phyloP scores from a whole-genome alignment of 1,140 invertebrate genomes.

The Gryon sp. region DNA sequence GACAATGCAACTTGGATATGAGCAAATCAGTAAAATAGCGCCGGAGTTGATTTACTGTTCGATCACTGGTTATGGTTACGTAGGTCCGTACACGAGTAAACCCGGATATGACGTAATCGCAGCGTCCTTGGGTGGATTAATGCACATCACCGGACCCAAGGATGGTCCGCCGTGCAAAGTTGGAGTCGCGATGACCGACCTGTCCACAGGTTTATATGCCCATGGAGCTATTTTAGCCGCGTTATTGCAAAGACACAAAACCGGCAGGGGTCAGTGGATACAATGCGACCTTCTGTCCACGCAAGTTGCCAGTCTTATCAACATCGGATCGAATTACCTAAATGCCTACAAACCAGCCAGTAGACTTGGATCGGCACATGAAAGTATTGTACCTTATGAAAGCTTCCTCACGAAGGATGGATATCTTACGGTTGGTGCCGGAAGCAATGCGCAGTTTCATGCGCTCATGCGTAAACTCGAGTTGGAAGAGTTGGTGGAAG shows the following conservation, averaged over 20 bases:
- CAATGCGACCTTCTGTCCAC: slow-evolving; percentile 96
- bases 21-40: slow-evolving; percentile 85
- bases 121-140: slow-evolving; percentile 92
- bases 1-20: slow-evolving; percentile 89
- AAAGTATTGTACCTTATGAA: slow-evolving; percentile 97
- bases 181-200: slow-evolving; percentile 95
- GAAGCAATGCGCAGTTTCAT: slow-evolving; percentile 88
- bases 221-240: slow-evolving; percentile 97
- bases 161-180: slow-evolving; percentile 91
- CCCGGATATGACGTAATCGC: slow-evolving; percentile 98
- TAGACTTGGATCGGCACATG: slow-evolving; percentile 94
- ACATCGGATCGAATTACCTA: slow-evolving; percentile 94
- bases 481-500: slow-evolving; percentile 80
- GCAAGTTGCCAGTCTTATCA: slow-evolving; percentile 92
- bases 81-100: slow-evolving; percentile 90
- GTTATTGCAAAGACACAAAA: slow-evolving; percentile 87
- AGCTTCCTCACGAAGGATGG: slow-evolving; percentile 90
- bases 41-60: slow-evolving; percentile 96
- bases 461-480: slow-evolving; percentile 85
- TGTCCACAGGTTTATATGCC: slow-evolving; percentile 95
- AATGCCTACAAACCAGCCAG: slow-evolving; percentile 89
- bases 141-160: slow-evolving; percentile 92
- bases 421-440: slow-evolving; percentile 91
- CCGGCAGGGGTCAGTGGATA: slow-evolving; percentile 93
- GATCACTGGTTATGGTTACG: slow-evolving; percentile 93